phyloP scores from a whole-genome alignment of 2,113 vertebrate species.

The Donacobius atricapilla region DNA sequence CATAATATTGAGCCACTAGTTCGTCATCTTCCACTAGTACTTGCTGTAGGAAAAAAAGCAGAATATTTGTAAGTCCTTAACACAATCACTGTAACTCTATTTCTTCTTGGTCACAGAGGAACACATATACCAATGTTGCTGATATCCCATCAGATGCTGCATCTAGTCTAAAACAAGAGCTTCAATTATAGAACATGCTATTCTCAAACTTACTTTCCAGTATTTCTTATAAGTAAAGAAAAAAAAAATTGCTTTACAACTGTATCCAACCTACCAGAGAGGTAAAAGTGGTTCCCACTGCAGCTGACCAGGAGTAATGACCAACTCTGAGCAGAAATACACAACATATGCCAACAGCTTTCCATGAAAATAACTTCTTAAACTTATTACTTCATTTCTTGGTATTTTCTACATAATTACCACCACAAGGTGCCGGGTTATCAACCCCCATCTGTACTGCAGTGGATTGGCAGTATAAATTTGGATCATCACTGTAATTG shows the following conservation, averaged over 20 bases:
- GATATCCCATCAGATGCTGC: background rate
- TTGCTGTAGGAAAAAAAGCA: background rate
- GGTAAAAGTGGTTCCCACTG: background rate
- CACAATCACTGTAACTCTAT: background rate
- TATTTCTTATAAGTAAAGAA: background rate
- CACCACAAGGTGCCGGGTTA: background rate
- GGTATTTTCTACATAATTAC: background rate
- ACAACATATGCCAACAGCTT: accelerated
- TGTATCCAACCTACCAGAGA: background rate
- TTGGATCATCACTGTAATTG: background rate
- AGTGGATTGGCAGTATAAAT: background rate
- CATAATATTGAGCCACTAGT: background rate
- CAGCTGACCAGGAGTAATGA: background rate
- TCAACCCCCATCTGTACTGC: background rate
- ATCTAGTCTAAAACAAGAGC: background rate
- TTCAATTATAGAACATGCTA: background rate
- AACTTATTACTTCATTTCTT: background rate
- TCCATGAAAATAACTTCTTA: background rate
- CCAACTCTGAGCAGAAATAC: background rate
- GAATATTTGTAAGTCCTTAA: background rate
- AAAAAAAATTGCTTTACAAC: background rate
- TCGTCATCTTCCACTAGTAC: background rate
- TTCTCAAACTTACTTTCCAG: background rate
- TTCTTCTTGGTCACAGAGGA: background rate
- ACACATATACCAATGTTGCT: background rate